Base-by-base conservation (phyloP, 2,113 vertebrate species). In the Calonectris borealis region DNA sequence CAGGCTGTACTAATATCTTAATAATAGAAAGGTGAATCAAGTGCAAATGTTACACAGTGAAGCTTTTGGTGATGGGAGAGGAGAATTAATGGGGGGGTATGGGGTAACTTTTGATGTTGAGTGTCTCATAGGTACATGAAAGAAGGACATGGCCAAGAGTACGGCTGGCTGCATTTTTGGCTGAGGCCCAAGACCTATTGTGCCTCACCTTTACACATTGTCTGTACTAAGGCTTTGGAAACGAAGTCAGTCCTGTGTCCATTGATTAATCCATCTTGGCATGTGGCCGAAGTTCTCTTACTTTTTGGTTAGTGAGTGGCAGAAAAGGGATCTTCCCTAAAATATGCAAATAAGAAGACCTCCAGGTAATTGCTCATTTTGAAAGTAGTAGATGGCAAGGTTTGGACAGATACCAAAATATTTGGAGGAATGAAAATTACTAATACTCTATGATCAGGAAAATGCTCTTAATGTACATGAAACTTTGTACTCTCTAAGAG, bases 131-230 rank as follows among this genome's bases (percentile, higher is more conserved):
- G n/a, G 2, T 77, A 2, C 29, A 19, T 62, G 86, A 66, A 83
- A 91, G 46, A 34, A 49, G 14, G 24, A 13, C 25, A 65, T 27
- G 26, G n/a, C 55, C 15, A 32, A 46, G 29, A 15, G 2, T 57
- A 22, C 13, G 38, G 2, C 36, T 80, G 44, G 44, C 26, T 69
- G 13, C 13, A 10, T 68, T 84, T 77, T 68, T 34, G 44, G 7
- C 22, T 71, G 65, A 69, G 25, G 13, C 16, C 16, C 19, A 29
- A 46, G 16, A 32, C 1, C 0, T 55, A 0, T 7, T 31, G 7
- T 83, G 25, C 71, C 20, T 87, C 21, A 42, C 34, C n/a, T 88
- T 72, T 57, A 18, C 4, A 1, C 17, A 2, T 22, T 83, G 15
- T 36, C 27, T 77, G 6, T 61, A 29, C 34, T 81, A 26, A 76